Conservation (phyloP, 2,797 vertebrate genomes). For the Fundulus diaphanus region DNA sequence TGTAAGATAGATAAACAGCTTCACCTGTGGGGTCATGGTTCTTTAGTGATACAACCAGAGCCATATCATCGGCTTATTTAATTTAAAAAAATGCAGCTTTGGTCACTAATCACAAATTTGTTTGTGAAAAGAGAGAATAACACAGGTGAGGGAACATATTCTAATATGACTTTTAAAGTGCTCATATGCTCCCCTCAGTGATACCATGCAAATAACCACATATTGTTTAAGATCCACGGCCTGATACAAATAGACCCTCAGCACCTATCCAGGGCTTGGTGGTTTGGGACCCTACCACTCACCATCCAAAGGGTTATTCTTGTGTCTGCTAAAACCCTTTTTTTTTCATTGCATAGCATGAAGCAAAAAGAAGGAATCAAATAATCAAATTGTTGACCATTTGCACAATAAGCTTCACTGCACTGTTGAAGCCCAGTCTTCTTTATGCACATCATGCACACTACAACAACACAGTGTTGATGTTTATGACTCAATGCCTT, state of each 20-base stretch:
- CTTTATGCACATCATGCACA: not conserved
- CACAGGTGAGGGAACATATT: not conserved
- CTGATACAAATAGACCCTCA: not conserved
- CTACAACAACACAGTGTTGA: too few species aligned
- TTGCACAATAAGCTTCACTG: not conserved
- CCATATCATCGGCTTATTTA: not conserved
- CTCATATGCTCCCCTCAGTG: not conserved
- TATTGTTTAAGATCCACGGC: too few species aligned
- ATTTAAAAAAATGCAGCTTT: not conserved
- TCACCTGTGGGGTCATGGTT: not conserved
- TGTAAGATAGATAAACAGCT: not conserved
- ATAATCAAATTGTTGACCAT: not conserved
- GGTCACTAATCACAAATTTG: too few species aligned
- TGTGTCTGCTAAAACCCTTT: not conserved
- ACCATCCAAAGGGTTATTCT: not conserved
- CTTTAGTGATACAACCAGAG: not conserved
- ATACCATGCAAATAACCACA: not conserved
- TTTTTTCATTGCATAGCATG: not conserved
- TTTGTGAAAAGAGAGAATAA: too few species aligned
- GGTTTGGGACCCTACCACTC: not conserved
- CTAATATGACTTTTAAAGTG: not conserved
- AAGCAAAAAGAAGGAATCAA: not conserved
- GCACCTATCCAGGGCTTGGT: not conserved
- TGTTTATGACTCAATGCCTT: not conserved
- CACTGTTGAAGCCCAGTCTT: not conserved